phyloP scores from a whole-genome alignment of 2,113 vertebrate species.

The Riparia riparia region DNA sequence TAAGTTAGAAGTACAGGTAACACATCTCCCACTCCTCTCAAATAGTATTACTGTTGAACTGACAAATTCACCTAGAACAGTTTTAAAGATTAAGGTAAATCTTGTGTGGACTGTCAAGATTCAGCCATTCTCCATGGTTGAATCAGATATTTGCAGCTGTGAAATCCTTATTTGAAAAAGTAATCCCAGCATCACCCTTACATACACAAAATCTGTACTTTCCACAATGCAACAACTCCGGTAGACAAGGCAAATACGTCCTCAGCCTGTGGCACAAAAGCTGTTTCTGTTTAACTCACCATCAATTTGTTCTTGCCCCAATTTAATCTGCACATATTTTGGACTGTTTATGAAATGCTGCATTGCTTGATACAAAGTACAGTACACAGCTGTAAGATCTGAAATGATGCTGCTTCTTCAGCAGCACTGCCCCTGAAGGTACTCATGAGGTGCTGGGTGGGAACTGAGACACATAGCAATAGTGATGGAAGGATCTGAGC shows the following conservation, averaged over 20 bases:
- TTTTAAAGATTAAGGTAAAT: neutral
- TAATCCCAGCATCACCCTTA: neutral
- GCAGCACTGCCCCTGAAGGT: neutral
- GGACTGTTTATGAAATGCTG: neutral
- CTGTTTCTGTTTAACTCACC: neutral
- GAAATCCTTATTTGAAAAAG: neutral
- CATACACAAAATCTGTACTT: neutral
- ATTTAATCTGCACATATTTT: neutral
- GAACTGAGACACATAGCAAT: rapidly evolving
- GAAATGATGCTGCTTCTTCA: neutral
- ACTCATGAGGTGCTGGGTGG: neutral
- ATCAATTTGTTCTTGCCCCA: neutral
- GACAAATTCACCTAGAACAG: neutral
- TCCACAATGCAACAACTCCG: neutral
- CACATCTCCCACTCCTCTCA: neutral
- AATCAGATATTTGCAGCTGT: neutral
- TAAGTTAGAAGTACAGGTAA: neutral
- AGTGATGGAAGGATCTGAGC: rapidly evolving
- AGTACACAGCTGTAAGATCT: neutral
- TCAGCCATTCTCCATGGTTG: neutral
- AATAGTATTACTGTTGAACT: neutral
- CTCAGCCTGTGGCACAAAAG: neutral
- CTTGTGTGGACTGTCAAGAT: neutral
- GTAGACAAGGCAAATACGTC: rapidly evolving
- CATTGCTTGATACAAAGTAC: neutral